Conservation (phyloP, 2,797 vertebrate genomes). For the Dendrocincla tyrannina region DNA sequence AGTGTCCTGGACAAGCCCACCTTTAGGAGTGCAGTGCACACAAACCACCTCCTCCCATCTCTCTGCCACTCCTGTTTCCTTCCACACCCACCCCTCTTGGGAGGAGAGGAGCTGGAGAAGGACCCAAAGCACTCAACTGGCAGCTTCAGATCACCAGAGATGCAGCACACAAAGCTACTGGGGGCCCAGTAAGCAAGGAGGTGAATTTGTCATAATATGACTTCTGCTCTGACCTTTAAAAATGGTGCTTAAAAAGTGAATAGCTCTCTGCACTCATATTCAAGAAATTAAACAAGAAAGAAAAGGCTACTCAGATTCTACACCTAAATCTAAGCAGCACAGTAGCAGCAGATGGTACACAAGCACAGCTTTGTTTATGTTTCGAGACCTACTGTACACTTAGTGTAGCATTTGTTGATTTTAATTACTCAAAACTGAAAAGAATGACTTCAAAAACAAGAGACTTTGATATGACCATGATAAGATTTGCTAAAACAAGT, state of each 20-base stretch:
- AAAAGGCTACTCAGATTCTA: constrained; percentile 67
- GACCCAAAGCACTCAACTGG: neutral
- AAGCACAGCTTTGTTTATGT: constrained; percentile 74
- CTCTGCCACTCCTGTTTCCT: neutral
- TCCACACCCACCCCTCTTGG: neutral
- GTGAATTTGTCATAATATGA: neutral
- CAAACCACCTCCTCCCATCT: neutral
- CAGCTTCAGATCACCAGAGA: neutral
- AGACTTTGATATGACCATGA: constrained; percentile 71
- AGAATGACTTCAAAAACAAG: constrained; percentile 72
- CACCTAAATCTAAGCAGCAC: constrained; percentile 63
- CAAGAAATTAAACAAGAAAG: constrained; percentile 31
- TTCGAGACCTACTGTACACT: constrained; percentile 73
- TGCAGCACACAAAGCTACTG: neutral
- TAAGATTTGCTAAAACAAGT: constrained; percentile 71
- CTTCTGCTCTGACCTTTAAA: neutral
- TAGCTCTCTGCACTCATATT: neutral
- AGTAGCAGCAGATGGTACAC: constrained; percentile 69
- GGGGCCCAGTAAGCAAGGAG: neutral
- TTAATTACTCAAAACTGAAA: constrained; percentile 75
- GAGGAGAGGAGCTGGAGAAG: neutral
- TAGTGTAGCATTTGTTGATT: constrained; percentile 72
- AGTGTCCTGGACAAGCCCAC: neutral
- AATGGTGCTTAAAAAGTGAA: neutral
- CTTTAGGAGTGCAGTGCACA: neutral